Evolutionary conservation across 1,140 invertebrate species (phyloP), one percentile per base, ranked within the genome.

Genomic region (Bombus waltoni): DNA sequence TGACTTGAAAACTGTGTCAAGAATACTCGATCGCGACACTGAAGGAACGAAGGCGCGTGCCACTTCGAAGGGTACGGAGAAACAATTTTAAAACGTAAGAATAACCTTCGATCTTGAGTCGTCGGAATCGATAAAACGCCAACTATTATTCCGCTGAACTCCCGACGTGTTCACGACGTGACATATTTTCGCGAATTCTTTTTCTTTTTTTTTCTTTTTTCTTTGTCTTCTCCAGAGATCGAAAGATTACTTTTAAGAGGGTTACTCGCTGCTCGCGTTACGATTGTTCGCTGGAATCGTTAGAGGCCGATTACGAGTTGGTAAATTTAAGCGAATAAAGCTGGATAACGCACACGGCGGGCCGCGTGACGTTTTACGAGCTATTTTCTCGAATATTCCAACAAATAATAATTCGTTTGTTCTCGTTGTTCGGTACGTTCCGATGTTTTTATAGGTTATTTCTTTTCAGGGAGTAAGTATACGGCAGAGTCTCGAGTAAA

Each of bases 1-100:
- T 72, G 70, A 81, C 81, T 73, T 71, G 86, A 81, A 87, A 89
- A 85, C 70, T 71, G 83, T 90, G 89, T 89, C 88, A 83, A 90
- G 89, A 38, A 47, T 80, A 28, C 87, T 87, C 59, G 73, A 85
- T 71, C 72, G 22, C 81, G 73, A 70, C 85, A 62, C n/a, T 83
- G 28, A 38, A 47, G 73, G 47, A 57, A 70, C 47, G 35, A 57
- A 62, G 80, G 18, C 72, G 80, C 40, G 28, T 74, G 72, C 42
- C 35, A 59, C 42, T 42, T 71, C 38, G 35, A 70, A 68, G 74
- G 32, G 11, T 32, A 4, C n/a, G 35, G 1, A 18, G 47, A 62
- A 57, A 59, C 62, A n/a, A 68, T 76, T 76, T 83, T 40, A 47
- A 71, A 40, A 71, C 18, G 68, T 40, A 40, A 40, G 18, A 68